Evolutionary conservation across 1,140 invertebrate genomes (phyloP), one percentile per base, ranked within the genome.

Genomic region (Lucilia cuprina): DNA sequence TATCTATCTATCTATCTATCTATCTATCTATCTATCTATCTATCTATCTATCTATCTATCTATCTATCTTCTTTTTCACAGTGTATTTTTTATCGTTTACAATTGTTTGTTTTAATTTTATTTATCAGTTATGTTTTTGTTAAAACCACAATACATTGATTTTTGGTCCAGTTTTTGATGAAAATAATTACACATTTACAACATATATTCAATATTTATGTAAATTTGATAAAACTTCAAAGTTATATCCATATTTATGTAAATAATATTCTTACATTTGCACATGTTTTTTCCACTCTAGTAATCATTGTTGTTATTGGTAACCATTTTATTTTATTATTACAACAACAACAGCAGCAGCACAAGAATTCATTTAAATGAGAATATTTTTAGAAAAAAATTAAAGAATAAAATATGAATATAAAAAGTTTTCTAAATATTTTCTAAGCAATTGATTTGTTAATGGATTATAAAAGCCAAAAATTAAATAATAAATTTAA

Each of bases 371-470:
- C n/a, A 60, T 60, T 60, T 60, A 60, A 60, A 60, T 60, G n/a
- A 55, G 17, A 55, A 17, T 19, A 65, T 65, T 21, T 19, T 21
- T 17, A 4, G 50, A 12, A 4, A 55, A 17, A n/a, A n/a, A 41
- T 41, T 4, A 65, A 65, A 21, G 65, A 21, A 70, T 21, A 70
- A n/a, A n/a, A n/a, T 70, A 60, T 70, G n/a, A 21, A 70, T 21
- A 5, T 21, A 9, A 70, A 70, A 70, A 70, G n/a, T 21, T 70
- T 70, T 70, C n/a, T 2, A 70, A 19, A 70, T 70, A 41, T 70
- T 70, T 70, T 70, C 65, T 70, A 70, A 70, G 65, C 65, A 70
- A 70, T 70, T 70, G 65, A 70, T 21, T 70, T 9, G 65, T 70
- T 21, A 70, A 70, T 70, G 65, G 19, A 9, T 70, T 70, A 70